These are phyloP conservation scores for Torymus auratus DNA, from an alignment of 2,888 invertebrate genomes.

Conservation along the genomic window DNA sequence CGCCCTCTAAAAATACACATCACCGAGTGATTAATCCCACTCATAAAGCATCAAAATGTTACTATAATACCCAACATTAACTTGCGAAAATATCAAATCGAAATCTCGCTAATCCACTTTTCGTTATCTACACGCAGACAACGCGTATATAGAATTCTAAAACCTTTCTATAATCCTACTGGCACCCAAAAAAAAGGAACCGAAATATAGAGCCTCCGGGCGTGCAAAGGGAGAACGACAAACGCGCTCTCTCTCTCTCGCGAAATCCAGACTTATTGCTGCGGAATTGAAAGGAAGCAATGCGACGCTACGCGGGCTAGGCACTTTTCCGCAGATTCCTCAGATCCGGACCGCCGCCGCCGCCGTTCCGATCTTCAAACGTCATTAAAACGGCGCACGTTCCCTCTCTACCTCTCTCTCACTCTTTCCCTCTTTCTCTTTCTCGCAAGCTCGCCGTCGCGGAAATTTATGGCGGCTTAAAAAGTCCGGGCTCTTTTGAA, in stretches of 20 bases:
- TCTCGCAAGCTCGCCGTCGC: conserved; percentile 62
- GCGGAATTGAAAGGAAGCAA: conserved; percentile 50
- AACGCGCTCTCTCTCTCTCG: no score
- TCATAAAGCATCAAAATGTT: no score
- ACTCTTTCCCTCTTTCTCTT: conserved; percentile 45
- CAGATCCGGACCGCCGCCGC: conserved; percentile 3
- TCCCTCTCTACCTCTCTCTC: conserved; percentile 39
- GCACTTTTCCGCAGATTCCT: conserved; percentile 55
- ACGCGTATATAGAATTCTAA: no score
- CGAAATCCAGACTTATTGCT: conserved; percentile 56
- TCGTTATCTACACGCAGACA: no score
- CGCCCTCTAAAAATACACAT: no score
- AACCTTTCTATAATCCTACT: background rate
- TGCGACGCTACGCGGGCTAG: conserved; percentile 2
- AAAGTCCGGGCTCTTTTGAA: conserved; percentile 80
- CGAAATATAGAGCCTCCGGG: conserved; percentile 1
- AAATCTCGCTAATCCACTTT: no score
- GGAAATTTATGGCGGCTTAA: conserved; percentile 76
- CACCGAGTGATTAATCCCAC: no score
- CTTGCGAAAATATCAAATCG: no score
- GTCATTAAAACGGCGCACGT: conserved; percentile 66
- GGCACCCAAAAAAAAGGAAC: background rate
- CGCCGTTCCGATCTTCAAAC: conserved; percentile 67
- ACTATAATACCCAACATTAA: no score
- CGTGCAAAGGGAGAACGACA: conserved; percentile 22